Evolutionary conservation across 2,888 invertebrate species (phyloP).

Genomic region (Busseola fusca): DNA sequence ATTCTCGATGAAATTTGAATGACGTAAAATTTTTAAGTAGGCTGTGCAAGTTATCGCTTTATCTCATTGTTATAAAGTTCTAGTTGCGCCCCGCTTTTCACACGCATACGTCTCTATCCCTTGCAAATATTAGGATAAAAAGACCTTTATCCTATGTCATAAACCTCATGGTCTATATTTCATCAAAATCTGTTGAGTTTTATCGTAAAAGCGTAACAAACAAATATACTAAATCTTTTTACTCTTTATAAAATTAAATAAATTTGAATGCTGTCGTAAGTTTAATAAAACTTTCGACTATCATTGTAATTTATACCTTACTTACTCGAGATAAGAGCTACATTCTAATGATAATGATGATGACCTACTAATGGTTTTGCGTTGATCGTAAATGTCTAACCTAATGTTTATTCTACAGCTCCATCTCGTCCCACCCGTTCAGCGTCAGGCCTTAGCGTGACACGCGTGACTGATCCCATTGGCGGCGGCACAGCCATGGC

Average conservation of each 20-base stretch:
- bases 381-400: background rate
- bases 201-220: background rate
- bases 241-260: background rate
- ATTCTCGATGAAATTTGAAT: background rate
- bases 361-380: background rate
- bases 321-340: background rate
- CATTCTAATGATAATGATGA: background rate
- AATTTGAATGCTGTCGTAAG: background rate
- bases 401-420: conserved; percentile 75
- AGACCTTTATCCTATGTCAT: too few relatives aligned
- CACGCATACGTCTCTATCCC: background rate
- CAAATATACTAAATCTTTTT: background rate
- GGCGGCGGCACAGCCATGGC: conserved; percentile 90
- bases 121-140: background rate
- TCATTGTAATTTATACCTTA: background rate
- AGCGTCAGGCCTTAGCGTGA: conserved; percentile 91
- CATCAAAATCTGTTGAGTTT: background rate
- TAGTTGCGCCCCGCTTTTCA: background rate
- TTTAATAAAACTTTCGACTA: background rate
- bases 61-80: background rate
- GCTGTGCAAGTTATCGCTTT: background rate
- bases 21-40: background rate
- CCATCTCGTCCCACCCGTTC: conserved; percentile 93
- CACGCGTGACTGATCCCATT: conserved; percentile 88
- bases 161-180: too few relatives aligned